These are phyloP conservation scores for Nasonia vitripennis DNA, from an alignment of 1,140 invertebrate species.

Conservation along the genomic window DNA sequence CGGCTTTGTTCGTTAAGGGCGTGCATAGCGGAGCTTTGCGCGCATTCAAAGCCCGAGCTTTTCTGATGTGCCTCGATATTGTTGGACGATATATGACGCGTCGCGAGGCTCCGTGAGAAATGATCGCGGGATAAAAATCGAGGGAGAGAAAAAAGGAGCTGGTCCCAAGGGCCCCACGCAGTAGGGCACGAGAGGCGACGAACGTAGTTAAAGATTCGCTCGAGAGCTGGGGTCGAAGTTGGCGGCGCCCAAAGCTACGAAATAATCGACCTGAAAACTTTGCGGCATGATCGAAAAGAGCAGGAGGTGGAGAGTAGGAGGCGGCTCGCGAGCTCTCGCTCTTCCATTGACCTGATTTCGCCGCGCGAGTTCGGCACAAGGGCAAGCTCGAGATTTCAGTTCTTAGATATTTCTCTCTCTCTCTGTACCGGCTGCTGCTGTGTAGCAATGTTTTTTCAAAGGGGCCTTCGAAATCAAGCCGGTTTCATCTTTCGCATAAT, in stretches of 20 bases:
- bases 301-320: not conserved
- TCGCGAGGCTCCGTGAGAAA: not conserved
- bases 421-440: not conserved
- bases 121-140: not conserved
- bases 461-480: not conserved
- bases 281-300: slow-evolving; percentile 52
- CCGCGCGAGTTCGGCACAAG: slow-evolving; percentile 37
- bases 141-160: not conserved
- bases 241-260: slow-evolving; percentile 48
- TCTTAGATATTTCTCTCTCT: slow-evolving; percentile 24
- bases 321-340: not conserved
- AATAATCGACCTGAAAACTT: slow-evolving; percentile 52
- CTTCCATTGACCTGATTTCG: slow-evolving; percentile 52
- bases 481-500: not conserved
- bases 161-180: not conserved
- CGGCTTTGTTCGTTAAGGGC: slow-evolving; percentile 18
- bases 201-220: slow-evolving; percentile 33
- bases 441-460: not conserved
- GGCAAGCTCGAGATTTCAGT: slow-evolving; percentile 47
- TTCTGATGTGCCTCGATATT: not conserved
- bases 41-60: slow-evolving; percentile 1
- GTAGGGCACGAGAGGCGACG: not conserved
- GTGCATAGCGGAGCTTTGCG: not conserved
- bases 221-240: not conserved
- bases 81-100: not conserved